Percentiles rank a stretch among this genome's conserved stretches.
Conservation (phyloP, 2,888 invertebrate genomes). For the Macrosiphum euphorbiae region DNA sequence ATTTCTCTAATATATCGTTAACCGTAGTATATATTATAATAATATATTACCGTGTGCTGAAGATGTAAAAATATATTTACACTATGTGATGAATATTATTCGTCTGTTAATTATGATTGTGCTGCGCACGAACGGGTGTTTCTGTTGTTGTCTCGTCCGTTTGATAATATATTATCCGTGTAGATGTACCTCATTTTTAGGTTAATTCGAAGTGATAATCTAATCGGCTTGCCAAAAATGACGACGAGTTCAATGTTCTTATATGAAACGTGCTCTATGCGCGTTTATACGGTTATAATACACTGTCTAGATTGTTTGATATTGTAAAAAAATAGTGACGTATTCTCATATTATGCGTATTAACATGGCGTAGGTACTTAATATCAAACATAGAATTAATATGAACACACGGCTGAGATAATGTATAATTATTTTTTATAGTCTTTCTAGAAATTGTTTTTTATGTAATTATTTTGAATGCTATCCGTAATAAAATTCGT, state of each 20-base stretch:
- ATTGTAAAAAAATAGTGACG: conserved; percentile 12
- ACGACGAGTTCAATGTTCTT: conserved; percentile 57
- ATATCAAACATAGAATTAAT: background rate
- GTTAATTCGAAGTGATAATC: conserved; percentile 17
- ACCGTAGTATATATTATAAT: background rate
- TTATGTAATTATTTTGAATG: conserved; percentile 8
- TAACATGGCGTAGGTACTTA: conserved; percentile 16
- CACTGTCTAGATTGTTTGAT: conserved; percentile 21
- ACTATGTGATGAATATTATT: background rate
- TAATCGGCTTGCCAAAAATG: conserved; percentile 57
- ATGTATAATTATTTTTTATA: conserved; percentile 32
- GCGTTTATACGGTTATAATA: background rate
- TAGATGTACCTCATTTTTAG: background rate
- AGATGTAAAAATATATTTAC: background rate
- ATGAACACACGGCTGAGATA: background rate
- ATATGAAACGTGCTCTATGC: conserved; percentile 33
- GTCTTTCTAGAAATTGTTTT: background rate
- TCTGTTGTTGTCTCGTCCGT: background rate
- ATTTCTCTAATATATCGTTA: background rate
- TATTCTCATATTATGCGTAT: conserved; percentile 26
- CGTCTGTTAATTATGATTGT: background rate
- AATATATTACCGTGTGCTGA: background rate
- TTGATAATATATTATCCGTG: background rate
- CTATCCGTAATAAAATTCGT: background rate
- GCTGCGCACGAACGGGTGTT: background rate